Conservation (phyloP, 2,797 vertebrate genomes). For the Myotis planiceps region DNA sequence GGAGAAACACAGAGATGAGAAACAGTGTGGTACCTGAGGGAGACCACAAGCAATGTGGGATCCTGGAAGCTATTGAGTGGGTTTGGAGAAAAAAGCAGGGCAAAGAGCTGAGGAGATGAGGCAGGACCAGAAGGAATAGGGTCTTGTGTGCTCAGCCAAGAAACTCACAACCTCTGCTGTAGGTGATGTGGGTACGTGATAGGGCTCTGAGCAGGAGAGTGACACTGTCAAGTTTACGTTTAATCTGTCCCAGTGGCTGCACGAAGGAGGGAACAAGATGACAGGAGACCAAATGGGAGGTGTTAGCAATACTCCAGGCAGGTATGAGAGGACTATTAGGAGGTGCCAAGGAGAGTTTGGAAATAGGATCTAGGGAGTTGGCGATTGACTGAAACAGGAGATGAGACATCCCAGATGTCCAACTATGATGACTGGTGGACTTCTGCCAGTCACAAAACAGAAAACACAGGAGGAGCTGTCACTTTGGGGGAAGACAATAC, state of each 20-base stretch:
- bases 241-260: background rate
- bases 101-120: background rate
- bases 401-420: background rate
- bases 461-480: background rate
- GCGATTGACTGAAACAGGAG: background rate
- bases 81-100: too few species aligned
- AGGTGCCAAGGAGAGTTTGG: too few species aligned
- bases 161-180: background rate
- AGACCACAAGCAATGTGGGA: background rate
- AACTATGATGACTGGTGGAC: background rate
- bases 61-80: background rate
- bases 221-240: background rate
- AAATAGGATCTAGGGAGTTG: background rate
- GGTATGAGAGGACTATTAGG: too few species aligned
- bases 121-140: background rate
- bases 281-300: background rate
- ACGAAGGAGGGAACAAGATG: background rate
- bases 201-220: background rate
- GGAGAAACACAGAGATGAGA: background rate
- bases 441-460: background rate
- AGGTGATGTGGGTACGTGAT: background rate
- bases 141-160: background rate
- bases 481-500: background rate
- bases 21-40: accelerated
- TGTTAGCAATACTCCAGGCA: background rate